These are phyloP conservation scores for Drosophila parabipectinata DNA, from an alignment of 1,140 invertebrate species.

Conservation along the genomic window DNA sequence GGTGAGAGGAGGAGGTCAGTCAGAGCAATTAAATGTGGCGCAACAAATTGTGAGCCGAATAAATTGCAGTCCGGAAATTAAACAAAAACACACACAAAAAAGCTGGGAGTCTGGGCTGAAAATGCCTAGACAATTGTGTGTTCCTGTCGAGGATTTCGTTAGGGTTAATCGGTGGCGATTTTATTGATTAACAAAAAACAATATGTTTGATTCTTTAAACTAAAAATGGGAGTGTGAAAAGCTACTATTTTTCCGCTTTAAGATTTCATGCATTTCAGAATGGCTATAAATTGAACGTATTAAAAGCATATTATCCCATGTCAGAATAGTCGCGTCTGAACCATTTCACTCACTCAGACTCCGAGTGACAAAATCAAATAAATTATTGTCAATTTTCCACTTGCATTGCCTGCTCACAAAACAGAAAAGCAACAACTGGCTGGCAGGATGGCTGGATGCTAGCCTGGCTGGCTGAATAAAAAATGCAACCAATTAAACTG, in stretches of 20 bases:
- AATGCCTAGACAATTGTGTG: constrained; percentile 33
- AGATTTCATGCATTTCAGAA: not conserved
- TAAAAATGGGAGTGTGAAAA: not conserved
- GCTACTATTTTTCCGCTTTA: not conserved
- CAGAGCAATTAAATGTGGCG: constrained; percentile 80
- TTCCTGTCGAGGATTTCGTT: constrained; percentile 34
- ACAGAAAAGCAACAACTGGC: constrained; percentile 2
- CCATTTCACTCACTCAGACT: constrained; percentile 34
- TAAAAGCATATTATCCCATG: constrained; percentile 73
- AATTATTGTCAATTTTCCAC: constrained; percentile 82
- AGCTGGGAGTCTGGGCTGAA: not conserved
- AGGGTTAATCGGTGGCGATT: not conserved
- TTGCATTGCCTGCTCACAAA: constrained; percentile 45
- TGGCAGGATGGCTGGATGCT: constrained; percentile 8
- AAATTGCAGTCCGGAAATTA: constrained; percentile 75
- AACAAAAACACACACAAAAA: constrained; percentile 66
- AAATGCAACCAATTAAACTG: constrained; percentile 83
- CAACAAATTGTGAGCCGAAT: constrained; percentile 72
- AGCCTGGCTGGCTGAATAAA: constrained; percentile 70
- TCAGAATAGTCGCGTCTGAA: constrained; percentile 24
- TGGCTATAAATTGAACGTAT: constrained; percentile 66
- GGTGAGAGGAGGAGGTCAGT: constrained; percentile 47
- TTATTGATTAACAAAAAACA: not conserved
- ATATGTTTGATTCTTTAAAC: not conserved
- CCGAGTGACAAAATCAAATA: constrained; percentile 66